Base-by-base conservation (phyloP, 2,797 vertebrate genomes). In the Sternarchorhynchus goeldii region DNA sequence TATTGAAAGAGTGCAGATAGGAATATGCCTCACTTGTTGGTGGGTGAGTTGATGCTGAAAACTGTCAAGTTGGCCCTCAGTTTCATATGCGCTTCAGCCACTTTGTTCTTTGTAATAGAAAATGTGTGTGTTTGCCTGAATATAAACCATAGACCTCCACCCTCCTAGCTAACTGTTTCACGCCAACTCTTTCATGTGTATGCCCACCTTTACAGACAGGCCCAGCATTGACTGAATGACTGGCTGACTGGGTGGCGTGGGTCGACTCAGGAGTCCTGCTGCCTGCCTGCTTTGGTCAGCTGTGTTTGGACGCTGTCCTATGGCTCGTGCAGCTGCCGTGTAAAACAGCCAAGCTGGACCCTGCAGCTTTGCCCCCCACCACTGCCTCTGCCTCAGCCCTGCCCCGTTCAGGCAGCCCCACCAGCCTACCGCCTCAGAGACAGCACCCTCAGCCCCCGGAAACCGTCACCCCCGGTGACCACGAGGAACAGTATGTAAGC, bases 271-370 rank as follows among this genome's bases (percentile, higher is more conserved):
- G 67, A 56, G 31, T 57, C 32, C 29, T 5, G 32, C 45, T 16
- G 65, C 41, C 25, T 21, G 3, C 78, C 41, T 36, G 39, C 14
- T 50, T 29, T 83, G 76, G 65, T 79, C 59, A 17, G 65, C 69
- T 17, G 50, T 77, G 55, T 73, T 72, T 73, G 69, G 89, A 88
- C 86, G 53, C 89, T 89, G 85, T 88, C 85, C 86, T 87, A 97
- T 97, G 97, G 97, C 95, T 92, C 85, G 89, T 93, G 91, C 90
- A 85, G 88, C 89, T 84, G 91, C 88, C 86, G 90, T 72, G 90
- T 98, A 95, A 98, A 92, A 92, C 93, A 89, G 96, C 92, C 97
- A 99, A 98, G 95, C 97, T 99, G 97, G 97, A 96, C 95, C 87
- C 95, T 91, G 91, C 93, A 93, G 94, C 91, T 90, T 89, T 85